Base-by-base conservation (phyloP, 2,888 invertebrate genomes). In the Dione vanillae region DNA sequence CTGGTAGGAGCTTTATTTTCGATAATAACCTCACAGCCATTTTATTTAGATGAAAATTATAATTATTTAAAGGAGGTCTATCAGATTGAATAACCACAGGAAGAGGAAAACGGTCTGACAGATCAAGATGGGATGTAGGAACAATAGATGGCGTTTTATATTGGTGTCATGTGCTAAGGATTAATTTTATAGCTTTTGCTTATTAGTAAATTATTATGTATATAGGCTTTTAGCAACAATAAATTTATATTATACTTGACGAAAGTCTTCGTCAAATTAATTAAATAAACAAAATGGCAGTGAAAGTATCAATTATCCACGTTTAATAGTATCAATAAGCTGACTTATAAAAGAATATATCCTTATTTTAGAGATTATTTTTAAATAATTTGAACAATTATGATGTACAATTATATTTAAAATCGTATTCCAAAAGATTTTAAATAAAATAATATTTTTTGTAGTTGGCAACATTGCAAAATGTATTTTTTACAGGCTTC, bases 21-120 rank as follows among this genome's bases (percentile, higher is more conserved):
- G 88, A 84, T 61, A 93, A 81, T 77, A 93, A 84, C 76, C 93
- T 87, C 78, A 88, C 86, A 77, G 93, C 93, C 93, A 93, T 93
- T 82, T 66, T 69, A 56, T 56, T 56, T 66, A 71, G 64, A 49
- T 37, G 9, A 40, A 49, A 49, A 49, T n/a, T 49, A 16, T 40
- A 19, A 56, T 27, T 69, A 75, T 73, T 73, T 1, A 40, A 76
- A 77, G 81, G 80, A 72, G 75, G 78, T 49, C 40, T 76, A 54
- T 61, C 71, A 76, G 71, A 82, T 79, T 93, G 84, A 87, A 87
- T 93, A 93, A 93, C 81, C 92, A 90, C 92, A 90, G 91, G 92
- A 91, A 91, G 79, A 84, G 87, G 86, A 88, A 86, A 84, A 80
- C 74, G 80, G 70, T 65, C 52, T 78, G 67, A 69, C 56, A 73